Percentiles rank a stretch among this genome's conserved stretches.
Conservation (phyloP, 2,113 vertebrate species). For the Thomomys bottae region DNA sequence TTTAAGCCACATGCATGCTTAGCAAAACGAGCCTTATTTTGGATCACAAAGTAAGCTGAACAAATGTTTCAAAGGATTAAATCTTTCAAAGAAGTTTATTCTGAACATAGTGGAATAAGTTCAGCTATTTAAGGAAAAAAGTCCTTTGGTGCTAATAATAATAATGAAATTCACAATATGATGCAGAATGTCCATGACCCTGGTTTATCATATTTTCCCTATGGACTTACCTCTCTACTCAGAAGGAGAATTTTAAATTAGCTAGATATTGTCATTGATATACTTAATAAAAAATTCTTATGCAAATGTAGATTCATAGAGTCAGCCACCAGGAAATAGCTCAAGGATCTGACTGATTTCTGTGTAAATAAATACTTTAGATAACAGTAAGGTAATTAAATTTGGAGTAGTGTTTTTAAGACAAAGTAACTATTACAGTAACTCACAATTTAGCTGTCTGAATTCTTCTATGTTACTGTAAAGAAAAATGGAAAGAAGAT, state of each 20-base stretch:
- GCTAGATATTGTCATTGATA: background rate
- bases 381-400: slow-evolving; percentile 48
- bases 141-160: background rate
- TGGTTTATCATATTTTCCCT: background rate
- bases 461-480: slow-evolving; percentile 14
- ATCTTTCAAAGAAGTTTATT: background rate
- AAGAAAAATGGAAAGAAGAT: slow-evolving; percentile 8
- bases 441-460: background rate
- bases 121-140: slow-evolving; percentile 12
- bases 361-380: slow-evolving; percentile 57
- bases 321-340: slow-evolving; percentile 36
- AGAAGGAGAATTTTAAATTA: background rate
- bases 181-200: background rate
- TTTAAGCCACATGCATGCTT: background rate
- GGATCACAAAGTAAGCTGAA: background rate
- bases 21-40: background rate
- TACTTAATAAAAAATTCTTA: slow-evolving; percentile 22
- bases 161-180: too few species aligned
- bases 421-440: slow-evolving; percentile 3
- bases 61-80: slow-evolving; percentile 16
- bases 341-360: slow-evolving; percentile 41
- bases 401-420: slow-evolving; percentile 47
- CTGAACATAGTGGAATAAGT: background rate
- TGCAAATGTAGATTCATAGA: background rate
- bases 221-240: slow-evolving; percentile 1